Evolutionary conservation across 2,888 invertebrate genomes (phyloP).

Genomic region (Serrognathus titanus): DNA sequence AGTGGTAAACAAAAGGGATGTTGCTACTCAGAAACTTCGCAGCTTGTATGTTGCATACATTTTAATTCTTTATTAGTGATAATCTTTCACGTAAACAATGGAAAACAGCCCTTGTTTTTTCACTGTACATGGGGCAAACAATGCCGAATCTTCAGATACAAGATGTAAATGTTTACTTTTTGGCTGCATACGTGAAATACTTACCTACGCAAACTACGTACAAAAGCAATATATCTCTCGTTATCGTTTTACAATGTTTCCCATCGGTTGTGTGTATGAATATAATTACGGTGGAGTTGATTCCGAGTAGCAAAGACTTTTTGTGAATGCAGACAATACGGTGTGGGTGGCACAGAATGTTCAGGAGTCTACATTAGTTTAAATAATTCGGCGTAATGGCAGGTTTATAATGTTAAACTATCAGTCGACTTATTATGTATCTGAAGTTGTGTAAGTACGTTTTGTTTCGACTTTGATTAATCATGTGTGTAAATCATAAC

Average conservation of each 20-base stretch:
- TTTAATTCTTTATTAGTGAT: too few species aligned
- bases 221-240: slow-evolving; percentile 25
- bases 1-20: too few species aligned
- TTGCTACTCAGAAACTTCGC: too few species aligned
- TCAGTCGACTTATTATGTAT: neutral
- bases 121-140: too few species aligned
- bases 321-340: slow-evolving; percentile 28
- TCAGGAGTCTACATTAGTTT: neutral
- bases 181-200: slow-evolving; percentile 1
- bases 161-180: too few species aligned
- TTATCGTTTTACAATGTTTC: slow-evolving; percentile 28
- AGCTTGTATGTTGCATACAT: too few species aligned
- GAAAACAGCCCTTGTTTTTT: too few species aligned
- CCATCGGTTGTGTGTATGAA: slow-evolving; percentile 27
- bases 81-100: too few species aligned
- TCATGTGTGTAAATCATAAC: neutral
- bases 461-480: neutral
- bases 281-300: slow-evolving; percentile 31
- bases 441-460: neutral
- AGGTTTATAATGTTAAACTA: neutral
- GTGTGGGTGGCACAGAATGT: slow-evolving; percentile 26
- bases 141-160: too few species aligned
- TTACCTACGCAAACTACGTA: slow-evolving; percentile 17
- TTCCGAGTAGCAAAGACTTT: slow-evolving; percentile 24
- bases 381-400: slow-evolving; percentile 6